These are phyloP conservation scores for Geodia barretti DNA, from an alignment of 37 sponge, comb jelly and placozoan species.

Conservation along the genomic window DNA sequence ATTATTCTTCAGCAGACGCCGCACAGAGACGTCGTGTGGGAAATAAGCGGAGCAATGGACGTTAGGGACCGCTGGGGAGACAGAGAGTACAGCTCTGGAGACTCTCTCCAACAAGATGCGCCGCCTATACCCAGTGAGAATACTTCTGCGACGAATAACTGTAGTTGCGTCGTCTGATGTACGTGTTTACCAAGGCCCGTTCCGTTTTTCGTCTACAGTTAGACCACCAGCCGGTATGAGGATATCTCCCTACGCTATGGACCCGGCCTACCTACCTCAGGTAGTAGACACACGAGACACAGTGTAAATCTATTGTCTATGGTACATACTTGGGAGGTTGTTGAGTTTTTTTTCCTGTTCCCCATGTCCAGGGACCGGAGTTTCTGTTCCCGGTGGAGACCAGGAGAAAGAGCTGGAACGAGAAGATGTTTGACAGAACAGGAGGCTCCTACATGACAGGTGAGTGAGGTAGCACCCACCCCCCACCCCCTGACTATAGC, in stretches of 20 bases:
- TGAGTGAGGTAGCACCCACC: neutral
- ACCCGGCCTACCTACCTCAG: constrained; percentile 70
- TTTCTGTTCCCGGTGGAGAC: constrained; percentile 80
- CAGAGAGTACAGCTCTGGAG: neutral
- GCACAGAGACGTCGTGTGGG: too few species aligned
- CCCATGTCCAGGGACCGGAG: constrained; percentile 55
- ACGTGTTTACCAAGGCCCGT: too few species aligned
- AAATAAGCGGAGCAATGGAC: neutral
- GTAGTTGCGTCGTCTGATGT: too few species aligned
- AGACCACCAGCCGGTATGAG: neutral
- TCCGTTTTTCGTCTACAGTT: neutral
- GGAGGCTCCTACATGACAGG: constrained; percentile 67
- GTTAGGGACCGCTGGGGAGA: neutral
- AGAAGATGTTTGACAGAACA: constrained; percentile 66
- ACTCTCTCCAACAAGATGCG: neutral
- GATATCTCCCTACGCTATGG: constrained; percentile 74
- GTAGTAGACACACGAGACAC: constrained; percentile 11
- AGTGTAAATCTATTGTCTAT: neutral
- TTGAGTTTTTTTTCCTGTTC: neutral
- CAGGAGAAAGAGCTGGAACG: constrained; percentile 52
- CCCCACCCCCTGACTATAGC: too few species aligned
- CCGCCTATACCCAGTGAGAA: neutral
- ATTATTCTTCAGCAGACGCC: too few species aligned
- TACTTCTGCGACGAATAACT: neutral
- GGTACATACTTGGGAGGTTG: neutral